Conservation (phyloP, 2,113 vertebrate species). For the Colistium nudipinnis region DNA sequence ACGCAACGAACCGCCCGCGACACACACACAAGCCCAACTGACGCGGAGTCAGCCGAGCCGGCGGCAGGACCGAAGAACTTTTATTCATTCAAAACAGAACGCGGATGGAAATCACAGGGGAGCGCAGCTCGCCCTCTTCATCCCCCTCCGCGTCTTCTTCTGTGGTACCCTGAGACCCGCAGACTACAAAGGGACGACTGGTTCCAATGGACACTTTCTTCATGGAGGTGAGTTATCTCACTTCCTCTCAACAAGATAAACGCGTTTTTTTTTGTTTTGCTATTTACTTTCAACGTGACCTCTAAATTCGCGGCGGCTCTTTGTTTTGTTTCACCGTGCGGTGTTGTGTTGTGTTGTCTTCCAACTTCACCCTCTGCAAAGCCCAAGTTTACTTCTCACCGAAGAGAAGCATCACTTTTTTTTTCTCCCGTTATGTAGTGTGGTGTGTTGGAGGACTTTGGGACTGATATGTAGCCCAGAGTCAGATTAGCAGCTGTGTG, state of each 20-base stretch:
- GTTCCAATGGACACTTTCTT: conserved; percentile 73
- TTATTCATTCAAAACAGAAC: conserved; percentile 1
- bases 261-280: neutral
- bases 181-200: conserved; percentile 72
- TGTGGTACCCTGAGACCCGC: conserved; percentile 72
- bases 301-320: neutral
- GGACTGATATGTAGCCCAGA: neutral
- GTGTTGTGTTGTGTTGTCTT: neutral
- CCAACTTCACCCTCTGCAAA: neutral
- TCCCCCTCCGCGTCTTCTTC: conserved; percentile 52
- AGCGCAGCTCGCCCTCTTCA: conserved; percentile 59
- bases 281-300: neutral
- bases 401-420: no score
- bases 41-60: no score
- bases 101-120: conserved; percentile 68
- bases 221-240: conserved; percentile 49
- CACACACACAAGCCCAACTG: no score
- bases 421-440: no score
- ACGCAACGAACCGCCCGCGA: no score
- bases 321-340: conserved; percentile 46
- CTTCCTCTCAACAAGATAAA: neutral
- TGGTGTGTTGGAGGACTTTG: neutral
- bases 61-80: no score
- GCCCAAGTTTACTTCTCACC: neutral
- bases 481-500: neutral